Evolutionary conservation across 1,140 invertebrate species (phyloP), one percentile per base, ranked within the genome.

Genomic region (Heterodera carotae): DNA sequence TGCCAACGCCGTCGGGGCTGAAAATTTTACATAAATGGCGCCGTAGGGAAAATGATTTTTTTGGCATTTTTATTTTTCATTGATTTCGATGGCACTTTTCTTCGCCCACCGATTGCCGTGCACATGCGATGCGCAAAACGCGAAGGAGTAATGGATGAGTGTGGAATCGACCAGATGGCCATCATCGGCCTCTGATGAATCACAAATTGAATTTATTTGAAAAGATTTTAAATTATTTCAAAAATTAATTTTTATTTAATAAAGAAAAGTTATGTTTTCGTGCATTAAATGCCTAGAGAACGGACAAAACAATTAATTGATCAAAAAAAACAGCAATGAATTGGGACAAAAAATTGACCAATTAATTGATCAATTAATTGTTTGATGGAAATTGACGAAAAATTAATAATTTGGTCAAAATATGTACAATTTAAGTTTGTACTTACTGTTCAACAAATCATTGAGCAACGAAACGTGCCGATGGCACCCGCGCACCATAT

Each of bases 61-160:
- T 4, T 56, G 48, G 48, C 48, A 56, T 0, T 56, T 56, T 56
- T 22, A 66, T 18, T 39, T 18, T 73, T 67, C n/a, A n/a, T n/a
- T 73, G 8, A n/a, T 59, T 72, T 53, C 22, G n/a, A 0, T 62
- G 27, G 18, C 53, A 34, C n/a, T 34, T 62, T 64, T n/a, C n/a
- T n/a, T n/a, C n/a, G 39, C 39, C 29, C 48, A 75, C 64, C 80
- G 31, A 36, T 83, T 81, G 80, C 97, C 97, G 88, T 97, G 94
- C 12, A 99, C 96, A 89, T 99, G 97, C 84, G 93, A 96, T 7
- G 96, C 96, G 90, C 96, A 99, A 90, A 98, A 99, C 31, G 96
- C 96, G 90, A 98, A 99, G 83, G 94, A 96, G 89, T 94, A 99
- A 89, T 99, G 96, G 86, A 99, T 97, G 60, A 99, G 90, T 1